Percentiles rank a stretch among this genome's conserved stretches.
Conservation (phyloP, 2,113 vertebrate genomes). For the Archilochus colubris region DNA sequence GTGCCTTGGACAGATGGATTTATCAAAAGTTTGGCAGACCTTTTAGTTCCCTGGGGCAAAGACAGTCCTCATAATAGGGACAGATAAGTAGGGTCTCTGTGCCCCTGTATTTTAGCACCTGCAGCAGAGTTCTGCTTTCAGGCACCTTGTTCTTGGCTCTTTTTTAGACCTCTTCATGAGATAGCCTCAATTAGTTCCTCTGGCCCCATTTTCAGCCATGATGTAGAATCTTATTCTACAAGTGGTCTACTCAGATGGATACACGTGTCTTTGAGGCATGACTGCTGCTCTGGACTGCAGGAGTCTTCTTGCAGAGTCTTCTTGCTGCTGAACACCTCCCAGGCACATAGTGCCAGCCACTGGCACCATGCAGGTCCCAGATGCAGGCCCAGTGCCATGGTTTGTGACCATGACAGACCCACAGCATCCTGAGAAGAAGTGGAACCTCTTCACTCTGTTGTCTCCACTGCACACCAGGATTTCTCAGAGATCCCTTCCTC, state of each 20-base stretch:
- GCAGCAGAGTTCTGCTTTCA: background rate
- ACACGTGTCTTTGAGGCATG: rapidly evolving
- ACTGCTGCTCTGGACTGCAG: background rate
- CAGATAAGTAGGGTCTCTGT: background rate
- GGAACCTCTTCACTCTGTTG: background rate
- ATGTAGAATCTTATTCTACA: background rate
- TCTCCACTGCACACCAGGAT: background rate
- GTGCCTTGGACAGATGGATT: constrained; percentile 46
- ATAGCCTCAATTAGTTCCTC: background rate
- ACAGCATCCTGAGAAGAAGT: background rate
- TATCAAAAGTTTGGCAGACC: constrained; percentile 21
- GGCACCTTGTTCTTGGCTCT: background rate
- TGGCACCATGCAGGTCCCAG: background rate
- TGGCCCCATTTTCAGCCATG: background rate
- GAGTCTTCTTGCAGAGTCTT: background rate
- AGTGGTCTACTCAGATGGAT: background rate
- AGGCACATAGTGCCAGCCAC: background rate
- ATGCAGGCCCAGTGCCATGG: background rate
- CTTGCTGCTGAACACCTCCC: background rate
- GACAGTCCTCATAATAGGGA: background rate
- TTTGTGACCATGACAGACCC: background rate
- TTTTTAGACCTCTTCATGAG: background rate
- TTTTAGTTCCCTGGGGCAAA: constrained; percentile 17
- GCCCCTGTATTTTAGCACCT: background rate
- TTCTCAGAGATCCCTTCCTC: background rate